Conservation (phyloP, 2,797 vertebrate species). For the Chelon auratus region DNA sequence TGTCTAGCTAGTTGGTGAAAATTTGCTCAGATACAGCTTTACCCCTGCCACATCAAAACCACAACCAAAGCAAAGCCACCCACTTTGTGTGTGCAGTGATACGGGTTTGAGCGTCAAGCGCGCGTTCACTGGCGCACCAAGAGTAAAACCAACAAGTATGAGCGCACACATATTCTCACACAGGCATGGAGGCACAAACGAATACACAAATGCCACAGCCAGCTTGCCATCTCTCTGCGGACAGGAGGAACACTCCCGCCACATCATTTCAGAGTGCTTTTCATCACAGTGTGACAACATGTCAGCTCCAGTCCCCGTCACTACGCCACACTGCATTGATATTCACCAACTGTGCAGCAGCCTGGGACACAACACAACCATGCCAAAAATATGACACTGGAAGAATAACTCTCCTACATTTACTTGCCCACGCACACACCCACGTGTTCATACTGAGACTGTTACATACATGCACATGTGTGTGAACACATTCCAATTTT, state of each 20-base stretch:
- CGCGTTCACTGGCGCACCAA: slow-evolving; percentile 39
- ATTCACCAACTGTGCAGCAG: slow-evolving; percentile 83
- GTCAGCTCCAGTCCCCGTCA: slow-evolving; percentile 85
- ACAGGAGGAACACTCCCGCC: slow-evolving; percentile 84
- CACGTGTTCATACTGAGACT: slow-evolving; percentile 24
- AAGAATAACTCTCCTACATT: slow-evolving; percentile 76
- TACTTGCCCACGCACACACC: slow-evolving; percentile 56
- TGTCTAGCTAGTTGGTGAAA: neutral
- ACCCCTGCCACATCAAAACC: slow-evolving; percentile 1
- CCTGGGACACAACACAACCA: slow-evolving; percentile 78
- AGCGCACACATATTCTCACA: slow-evolving; percentile 27
- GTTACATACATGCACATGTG: slow-evolving; percentile 32
- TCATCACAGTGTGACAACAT: slow-evolving; percentile 87
- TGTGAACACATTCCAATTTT: slow-evolving; percentile 13
- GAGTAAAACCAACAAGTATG: slow-evolving; percentile 47
- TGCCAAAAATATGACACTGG: slow-evolving; percentile 82
- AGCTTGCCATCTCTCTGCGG: slow-evolving; percentile 79
- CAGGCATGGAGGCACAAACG: slow-evolving; percentile 63
- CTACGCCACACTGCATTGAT: slow-evolving; percentile 82
- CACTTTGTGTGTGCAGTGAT: slow-evolving; percentile 33
- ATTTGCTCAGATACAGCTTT: neutral
- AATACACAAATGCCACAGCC: slow-evolving; percentile 74
- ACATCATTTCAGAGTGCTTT: slow-evolving; percentile 87
- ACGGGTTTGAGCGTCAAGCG: slow-evolving; percentile 36
- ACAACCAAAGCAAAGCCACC: slow-evolving; percentile 29